Evolutionary conservation across 2,888 invertebrate species (phyloP), one percentile per base, ranked within the genome.

Genomic region (Himalopsyche kuldschensis): DNA sequence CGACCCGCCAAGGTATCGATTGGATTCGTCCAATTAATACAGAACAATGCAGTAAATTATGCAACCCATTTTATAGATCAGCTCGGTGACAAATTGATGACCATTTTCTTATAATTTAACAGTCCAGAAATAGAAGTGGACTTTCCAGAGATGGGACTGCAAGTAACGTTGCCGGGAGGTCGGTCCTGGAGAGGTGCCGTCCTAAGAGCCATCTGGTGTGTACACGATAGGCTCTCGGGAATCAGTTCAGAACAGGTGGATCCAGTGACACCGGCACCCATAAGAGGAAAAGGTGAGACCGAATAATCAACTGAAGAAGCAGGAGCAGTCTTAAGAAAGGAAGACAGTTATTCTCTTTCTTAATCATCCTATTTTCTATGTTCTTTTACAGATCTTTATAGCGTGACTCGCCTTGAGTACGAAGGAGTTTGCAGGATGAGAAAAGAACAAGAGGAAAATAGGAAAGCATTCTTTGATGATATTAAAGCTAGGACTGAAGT

Each of bases 141-240:
- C 0, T 94, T 94, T 86, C 90, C 92, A 0, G 90, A 93, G 1
- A 90, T 94, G 86, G 90, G 91, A 0, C 90, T 94, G 0, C 88
- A 88, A 0, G 89, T 94, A 0, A 92, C 90, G 79, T 89, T 94
- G 80, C 94, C 94, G 0, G 89, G 89, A 77, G 91, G 90, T n/a
- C 90, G 94, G n/a, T 91, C 92, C 63, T 91, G 91, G 0, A 89
- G 91, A 1, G 89, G 91, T 30, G 90, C 93, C 15, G 92, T 93
- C 27, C 91, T 94, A 11, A 89, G 94, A 30, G 93, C 92, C 0
- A 90, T 94, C 0, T 90, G 92, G 86, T 90, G 93, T 0, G 89
- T 91, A 87, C 91, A 94, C 80, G 94, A 95, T 86, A 91, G 94
- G 86, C 91, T 93, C 48, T 94, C 94, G 27, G 93, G 91, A 82